A percentile compares a stretch with the other conserved stretches of the same genome.
phyloP scores from a whole-genome alignment of 2,888 invertebrate genomes.

The Hypena proboscidalis region DNA sequence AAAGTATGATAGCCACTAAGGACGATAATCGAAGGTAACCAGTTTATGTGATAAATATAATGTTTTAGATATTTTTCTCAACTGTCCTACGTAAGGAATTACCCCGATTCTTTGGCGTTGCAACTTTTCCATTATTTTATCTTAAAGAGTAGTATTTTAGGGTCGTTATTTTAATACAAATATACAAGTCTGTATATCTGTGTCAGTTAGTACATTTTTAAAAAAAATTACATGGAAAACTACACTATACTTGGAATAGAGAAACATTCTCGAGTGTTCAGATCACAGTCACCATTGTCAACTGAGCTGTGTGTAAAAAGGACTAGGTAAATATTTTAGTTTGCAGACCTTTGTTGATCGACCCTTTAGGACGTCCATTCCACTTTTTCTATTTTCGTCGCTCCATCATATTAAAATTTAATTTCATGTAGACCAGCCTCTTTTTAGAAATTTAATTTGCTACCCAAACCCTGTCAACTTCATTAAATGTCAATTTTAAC shows the following conservation, averaged over 20 bases:
- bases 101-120: too few relatives aligned
- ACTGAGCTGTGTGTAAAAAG: constrained; percentile 3
- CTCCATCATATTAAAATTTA: neutral
- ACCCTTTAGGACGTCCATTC: neutral
- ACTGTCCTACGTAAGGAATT: too few relatives aligned
- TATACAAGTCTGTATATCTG: too few relatives aligned
- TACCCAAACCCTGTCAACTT: constrained; percentile 10
- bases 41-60: too few relatives aligned
- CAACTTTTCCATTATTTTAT: too few relatives aligned
- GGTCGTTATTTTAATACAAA: too few relatives aligned
- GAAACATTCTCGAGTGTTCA: constrained; percentile 6
- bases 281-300: constrained; percentile 12
- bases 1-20: too few relatives aligned
- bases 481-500: constrained; percentile 18
- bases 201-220: constrained; percentile 9
- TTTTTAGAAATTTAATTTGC: constrained; percentile 3
- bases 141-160: too few relatives aligned
- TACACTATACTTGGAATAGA: constrained; percentile 9
- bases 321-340: constrained; percentile 7
- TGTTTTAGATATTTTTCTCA: too few relatives aligned
- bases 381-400: neutral
- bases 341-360: constrained; percentile 1
- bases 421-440: neutral
- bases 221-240: constrained; percentile 5
- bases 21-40: too few relatives aligned